Percentiles rank a stretch among this genome's conserved stretches.
Conservation (phyloP, 2,797 vertebrate genomes). For the Catostomus latipinnis region DNA sequence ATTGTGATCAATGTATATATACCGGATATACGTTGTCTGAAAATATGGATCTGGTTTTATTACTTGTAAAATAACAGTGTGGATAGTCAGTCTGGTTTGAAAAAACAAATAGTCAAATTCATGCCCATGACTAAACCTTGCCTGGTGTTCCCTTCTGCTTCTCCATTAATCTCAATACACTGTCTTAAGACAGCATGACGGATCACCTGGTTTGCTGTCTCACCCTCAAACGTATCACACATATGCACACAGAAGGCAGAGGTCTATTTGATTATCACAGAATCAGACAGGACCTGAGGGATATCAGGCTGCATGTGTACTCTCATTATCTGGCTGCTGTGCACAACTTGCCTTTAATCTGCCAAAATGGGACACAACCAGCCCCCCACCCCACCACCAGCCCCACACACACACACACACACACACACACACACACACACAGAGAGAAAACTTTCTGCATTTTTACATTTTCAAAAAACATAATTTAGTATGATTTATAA, state of each 20-base stretch:
- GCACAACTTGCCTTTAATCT: conserved; percentile 34
- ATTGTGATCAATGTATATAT: no score
- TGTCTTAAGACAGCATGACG: conserved; percentile 64
- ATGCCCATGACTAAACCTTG: neutral
- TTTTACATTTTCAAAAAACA: no score
- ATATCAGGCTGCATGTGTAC: conserved; percentile 56
- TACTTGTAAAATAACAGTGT: no score
- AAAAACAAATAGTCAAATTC: neutral
- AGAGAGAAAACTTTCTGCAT: no score
- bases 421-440: no score
- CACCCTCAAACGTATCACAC: conserved; percentile 23
- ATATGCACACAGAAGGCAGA: conserved; percentile 16
- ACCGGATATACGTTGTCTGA: no score
- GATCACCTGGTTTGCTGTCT: conserved; percentile 66
- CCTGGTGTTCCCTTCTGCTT: conserved; percentile 52
- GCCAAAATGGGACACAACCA: conserved; percentile 25
- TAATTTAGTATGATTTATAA: no score
- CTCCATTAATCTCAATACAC: conserved; percentile 68
- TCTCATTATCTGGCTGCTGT: conserved; percentile 40
- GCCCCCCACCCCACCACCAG: neutral
- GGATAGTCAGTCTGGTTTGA: no score
- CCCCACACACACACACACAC: no score
- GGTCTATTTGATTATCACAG: conserved; percentile 57
- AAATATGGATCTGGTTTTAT: no score
- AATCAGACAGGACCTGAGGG: conserved; percentile 46